Evolutionary conservation across 2,888 invertebrate species (phyloP).

Genomic region (Oeneis ivallda): DNA sequence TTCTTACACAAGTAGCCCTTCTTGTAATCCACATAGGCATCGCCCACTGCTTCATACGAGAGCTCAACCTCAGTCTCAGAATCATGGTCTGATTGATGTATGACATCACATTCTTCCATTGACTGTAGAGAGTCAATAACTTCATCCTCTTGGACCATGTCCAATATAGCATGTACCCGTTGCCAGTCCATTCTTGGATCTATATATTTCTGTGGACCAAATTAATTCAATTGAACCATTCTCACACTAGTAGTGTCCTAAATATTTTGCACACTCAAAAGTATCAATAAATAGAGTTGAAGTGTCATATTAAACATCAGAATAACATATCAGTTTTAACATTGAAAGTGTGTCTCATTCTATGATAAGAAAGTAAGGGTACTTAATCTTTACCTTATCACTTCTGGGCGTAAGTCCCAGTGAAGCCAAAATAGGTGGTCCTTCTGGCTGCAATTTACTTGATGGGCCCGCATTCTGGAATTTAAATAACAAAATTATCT

Average conservation of each 20-base stretch:
- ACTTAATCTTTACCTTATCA: slow-evolving; percentile 76
- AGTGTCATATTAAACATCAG: slow-evolving; percentile 51
- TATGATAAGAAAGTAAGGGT: slow-evolving; percentile 49
- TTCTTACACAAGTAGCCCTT: slow-evolving; percentile 64
- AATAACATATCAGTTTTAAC: slow-evolving; percentile 41
- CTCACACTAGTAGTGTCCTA: slow-evolving; percentile 46
- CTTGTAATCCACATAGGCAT: slow-evolving; percentile 56
- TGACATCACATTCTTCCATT: slow-evolving; percentile 65
- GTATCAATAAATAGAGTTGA: slow-evolving; percentile 31
- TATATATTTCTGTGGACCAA: slow-evolving; percentile 76
- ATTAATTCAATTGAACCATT: slow-evolving; percentile 75
- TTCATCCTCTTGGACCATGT: slow-evolving; percentile 72
- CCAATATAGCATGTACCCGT: slow-evolving; percentile 75
- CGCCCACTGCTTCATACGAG: slow-evolving; percentile 50
- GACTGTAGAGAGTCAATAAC: slow-evolving; percentile 70
- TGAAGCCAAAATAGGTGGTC: slow-evolving; percentile 78
- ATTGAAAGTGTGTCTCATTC: slow-evolving; percentile 39
- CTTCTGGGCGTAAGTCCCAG: slow-evolving; percentile 78
- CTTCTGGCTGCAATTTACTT: slow-evolving; percentile 72
- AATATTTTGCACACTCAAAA: slow-evolving; percentile 29
- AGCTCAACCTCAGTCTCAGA: slow-evolving; percentile 70
- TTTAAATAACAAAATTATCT: slow-evolving; percentile 8
- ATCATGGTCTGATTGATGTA: slow-evolving; percentile 69
- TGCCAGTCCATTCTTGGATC: slow-evolving; percentile 79
- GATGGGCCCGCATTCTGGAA: slow-evolving; percentile 65